Evolutionary conservation across 2,888 invertebrate genomes (phyloP).

Genomic region (Ellobium chinense): DNA sequence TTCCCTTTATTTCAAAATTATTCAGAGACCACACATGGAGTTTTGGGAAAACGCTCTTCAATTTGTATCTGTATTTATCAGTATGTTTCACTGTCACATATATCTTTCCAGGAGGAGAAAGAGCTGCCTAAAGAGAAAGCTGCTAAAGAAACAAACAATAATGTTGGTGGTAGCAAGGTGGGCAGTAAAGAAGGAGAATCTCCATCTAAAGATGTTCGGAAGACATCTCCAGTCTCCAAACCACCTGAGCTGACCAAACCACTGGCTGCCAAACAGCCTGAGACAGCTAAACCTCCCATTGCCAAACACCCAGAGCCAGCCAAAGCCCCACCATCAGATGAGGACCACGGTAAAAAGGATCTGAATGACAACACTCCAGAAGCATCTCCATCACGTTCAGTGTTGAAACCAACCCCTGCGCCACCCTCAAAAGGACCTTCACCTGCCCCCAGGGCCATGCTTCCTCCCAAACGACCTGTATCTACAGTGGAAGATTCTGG

Average conservation of each 20-base stretch:
- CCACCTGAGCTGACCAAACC: not conserved
- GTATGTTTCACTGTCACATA: not conserved
- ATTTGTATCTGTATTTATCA: too few relatives aligned
- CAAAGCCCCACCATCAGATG: not conserved
- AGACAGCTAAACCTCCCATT: conserved; percentile 12
- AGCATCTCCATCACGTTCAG: not conserved
- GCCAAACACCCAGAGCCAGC: conserved; percentile 11
- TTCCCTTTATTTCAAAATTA: too few relatives aligned
- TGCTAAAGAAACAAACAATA: conserved; percentile 41
- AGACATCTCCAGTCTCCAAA: not conserved
- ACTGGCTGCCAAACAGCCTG: conserved; percentile 1
- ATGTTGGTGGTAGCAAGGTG: not conserved
- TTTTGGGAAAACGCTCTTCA: too few relatives aligned
- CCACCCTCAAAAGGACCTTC: not conserved
- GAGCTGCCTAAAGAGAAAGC: not conserved
- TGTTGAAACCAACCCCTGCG: not conserved
- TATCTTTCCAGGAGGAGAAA: conserved; percentile 22
- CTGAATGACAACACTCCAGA: conserved; percentile 9
- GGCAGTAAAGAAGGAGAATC: not conserved
- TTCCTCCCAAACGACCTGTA: conserved; percentile 39
- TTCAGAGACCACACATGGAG: too few relatives aligned
- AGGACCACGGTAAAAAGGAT: not conserved
- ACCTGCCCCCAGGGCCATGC: not conserved
- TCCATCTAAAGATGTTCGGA: not conserved
- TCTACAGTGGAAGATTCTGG: conserved; percentile 31